A percentile compares a stretch with the other conserved stretches of the same genome.
Evolutionary conservation across 2,113 vertebrate species (phyloP).

Genomic region (Aythya baeri): DNA sequence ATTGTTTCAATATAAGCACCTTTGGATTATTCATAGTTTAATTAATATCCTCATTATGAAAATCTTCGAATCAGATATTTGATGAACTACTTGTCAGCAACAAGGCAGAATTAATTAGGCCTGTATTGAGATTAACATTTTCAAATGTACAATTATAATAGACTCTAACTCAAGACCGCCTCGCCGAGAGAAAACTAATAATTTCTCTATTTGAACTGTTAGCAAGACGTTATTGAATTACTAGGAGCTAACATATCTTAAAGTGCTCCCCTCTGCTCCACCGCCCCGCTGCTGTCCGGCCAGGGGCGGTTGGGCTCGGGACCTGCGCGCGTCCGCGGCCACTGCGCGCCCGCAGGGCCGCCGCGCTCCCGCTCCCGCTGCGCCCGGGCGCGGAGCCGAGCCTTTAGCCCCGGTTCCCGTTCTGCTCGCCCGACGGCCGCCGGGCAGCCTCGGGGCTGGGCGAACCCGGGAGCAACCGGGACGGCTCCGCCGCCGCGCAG

Average conservation of each 20-base stretch:
- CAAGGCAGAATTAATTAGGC: slow-evolving; percentile 84
- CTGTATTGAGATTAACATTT: slow-evolving; percentile 82
- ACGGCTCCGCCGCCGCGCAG: too few species aligned
- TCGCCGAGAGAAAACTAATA: slow-evolving; percentile 79
- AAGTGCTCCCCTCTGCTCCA: slow-evolving; percentile 41
- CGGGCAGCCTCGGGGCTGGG: too few species aligned
- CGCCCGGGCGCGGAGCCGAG: background rate
- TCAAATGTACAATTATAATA: slow-evolving; percentile 76
- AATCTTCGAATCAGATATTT: slow-evolving; percentile 84
- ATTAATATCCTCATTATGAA: slow-evolving; percentile 87
- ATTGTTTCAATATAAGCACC: slow-evolving; percentile 87
- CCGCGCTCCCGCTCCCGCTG: background rate
- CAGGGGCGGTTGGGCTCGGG: background rate
- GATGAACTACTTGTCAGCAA: slow-evolving; percentile 84
- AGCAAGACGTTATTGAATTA: slow-evolving; percentile 79
- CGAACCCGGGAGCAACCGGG: too few species aligned
- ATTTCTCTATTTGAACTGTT: slow-evolving; percentile 82
- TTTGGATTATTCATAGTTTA: slow-evolving; percentile 86
- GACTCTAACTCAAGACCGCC: slow-evolving; percentile 79
- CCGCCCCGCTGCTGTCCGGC: slow-evolving; percentile 21
- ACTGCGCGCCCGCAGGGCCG: background rate
- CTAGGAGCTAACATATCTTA: slow-evolving; percentile 47
- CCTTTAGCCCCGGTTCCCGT: background rate
- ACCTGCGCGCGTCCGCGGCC: background rate
- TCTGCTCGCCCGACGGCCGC: background rate